Evolutionary conservation across 2,113 vertebrate genomes (phyloP).

Genomic region (Percopsis transmontana): DNA sequence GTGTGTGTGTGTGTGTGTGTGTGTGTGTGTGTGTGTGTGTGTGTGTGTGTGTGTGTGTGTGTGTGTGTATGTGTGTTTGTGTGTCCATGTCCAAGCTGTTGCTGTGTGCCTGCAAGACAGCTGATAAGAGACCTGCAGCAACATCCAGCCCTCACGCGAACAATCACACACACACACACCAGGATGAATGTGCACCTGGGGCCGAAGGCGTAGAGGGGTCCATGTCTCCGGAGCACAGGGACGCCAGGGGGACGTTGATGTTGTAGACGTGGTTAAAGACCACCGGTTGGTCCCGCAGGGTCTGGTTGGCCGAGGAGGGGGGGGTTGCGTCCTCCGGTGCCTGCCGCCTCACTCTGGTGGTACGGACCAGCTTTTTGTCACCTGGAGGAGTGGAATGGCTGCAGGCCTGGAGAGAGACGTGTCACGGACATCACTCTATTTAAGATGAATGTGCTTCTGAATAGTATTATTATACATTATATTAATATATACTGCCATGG

Average conservation of each 20-base stretch:
- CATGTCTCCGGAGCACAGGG: slow-evolving; percentile 86
- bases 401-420: slow-evolving; percentile 51
- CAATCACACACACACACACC: slow-evolving; percentile 42
- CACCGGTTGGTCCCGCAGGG: slow-evolving; percentile 83
- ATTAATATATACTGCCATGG: no score
- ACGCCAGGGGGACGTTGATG: slow-evolving; percentile 91
- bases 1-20: not conserved
- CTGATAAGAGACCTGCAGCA: not conserved
- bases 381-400: slow-evolving; percentile 60
- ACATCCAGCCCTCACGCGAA: slow-evolving; percentile 14
- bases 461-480: not conserved
- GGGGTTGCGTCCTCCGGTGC: slow-evolving; percentile 41
- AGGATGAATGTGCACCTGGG: slow-evolving; percentile 53
- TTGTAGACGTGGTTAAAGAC: slow-evolving; percentile 97
- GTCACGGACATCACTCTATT: slow-evolving; percentile 16
- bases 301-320: slow-evolving; percentile 77
- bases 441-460: not conserved
- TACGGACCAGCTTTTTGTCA: slow-evolving; percentile 70
- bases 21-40: not conserved
- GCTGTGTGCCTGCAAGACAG: not conserved
- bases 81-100: not conserved
- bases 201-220: slow-evolving; percentile 69
- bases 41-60: not conserved
- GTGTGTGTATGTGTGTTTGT: not conserved
- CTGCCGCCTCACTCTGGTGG: slow-evolving; percentile 76